These are phyloP conservation scores for Pelvicachromis taeniatus DNA, from an alignment of 2,113 vertebrate genomes.

Conservation along the genomic window DNA sequence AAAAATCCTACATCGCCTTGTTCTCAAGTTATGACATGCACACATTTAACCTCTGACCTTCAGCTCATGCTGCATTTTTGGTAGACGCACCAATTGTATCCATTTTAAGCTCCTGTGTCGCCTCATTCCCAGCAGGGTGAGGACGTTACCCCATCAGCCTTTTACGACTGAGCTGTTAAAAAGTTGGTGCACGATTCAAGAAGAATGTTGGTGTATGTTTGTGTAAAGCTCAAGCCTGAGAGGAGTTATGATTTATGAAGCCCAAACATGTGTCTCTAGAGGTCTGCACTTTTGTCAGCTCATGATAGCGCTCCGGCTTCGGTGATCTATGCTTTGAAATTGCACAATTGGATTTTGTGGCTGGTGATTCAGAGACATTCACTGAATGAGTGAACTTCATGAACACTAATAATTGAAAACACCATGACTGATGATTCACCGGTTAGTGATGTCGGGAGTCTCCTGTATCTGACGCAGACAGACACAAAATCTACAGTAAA, in stretches of 20 bases:
- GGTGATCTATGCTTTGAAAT: not conserved
- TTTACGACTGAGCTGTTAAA: accelerated
- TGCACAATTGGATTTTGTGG: not conserved
- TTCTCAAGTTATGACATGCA: not conserved
- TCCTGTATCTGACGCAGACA: not conserved
- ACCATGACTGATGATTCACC: not conserved
- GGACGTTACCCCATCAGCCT: accelerated
- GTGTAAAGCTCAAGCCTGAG: not conserved
- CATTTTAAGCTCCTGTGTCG: not conserved
- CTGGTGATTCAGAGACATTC: not conserved
- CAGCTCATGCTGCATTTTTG: accelerated
- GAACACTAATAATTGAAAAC: not conserved
- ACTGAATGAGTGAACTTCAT: not conserved
- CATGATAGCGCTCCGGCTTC: not conserved
- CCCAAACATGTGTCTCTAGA: accelerated
- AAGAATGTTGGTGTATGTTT: not conserved
- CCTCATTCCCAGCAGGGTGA: not conserved
- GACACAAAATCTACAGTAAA: not conserved
- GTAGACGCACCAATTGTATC: not conserved
- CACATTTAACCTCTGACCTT: not conserved
- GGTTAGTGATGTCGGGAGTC: not conserved
- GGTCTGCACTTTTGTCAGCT: not conserved
- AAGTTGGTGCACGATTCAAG: not conserved
- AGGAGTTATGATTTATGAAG: not conserved
- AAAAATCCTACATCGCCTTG: accelerated